A percentile compares a stretch with the other conserved stretches of the same genome.
phyloP scores from a whole-genome alignment of 2,888 invertebrate species.

The Julus scanicus region DNA sequence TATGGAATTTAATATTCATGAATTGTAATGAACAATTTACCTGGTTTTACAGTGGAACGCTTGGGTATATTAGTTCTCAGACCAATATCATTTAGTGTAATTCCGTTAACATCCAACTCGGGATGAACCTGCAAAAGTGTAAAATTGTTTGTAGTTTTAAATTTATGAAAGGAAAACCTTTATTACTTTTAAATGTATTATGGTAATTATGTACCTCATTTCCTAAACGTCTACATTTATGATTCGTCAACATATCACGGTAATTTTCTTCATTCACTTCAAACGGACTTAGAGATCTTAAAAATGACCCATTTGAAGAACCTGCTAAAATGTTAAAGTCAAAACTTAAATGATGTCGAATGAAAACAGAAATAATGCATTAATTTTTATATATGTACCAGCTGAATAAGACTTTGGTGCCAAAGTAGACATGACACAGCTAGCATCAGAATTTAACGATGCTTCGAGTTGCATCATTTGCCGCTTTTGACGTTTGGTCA shows the following conservation, averaged over 20 bases:
- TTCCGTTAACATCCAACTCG: slow-evolving; percentile 80
- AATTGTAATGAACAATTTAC: slow-evolving; percentile 52
- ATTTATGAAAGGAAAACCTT: not conserved
- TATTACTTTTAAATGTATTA: not conserved
- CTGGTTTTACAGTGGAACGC: slow-evolving; percentile 61
- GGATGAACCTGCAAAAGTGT: slow-evolving; percentile 72
- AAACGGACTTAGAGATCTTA: slow-evolving; percentile 63
- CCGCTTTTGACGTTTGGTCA: slow-evolving; percentile 73
- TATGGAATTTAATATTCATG: no score
- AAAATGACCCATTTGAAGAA: slow-evolving; percentile 29
- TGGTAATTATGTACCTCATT: slow-evolving; percentile 72
- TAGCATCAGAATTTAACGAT: slow-evolving; percentile 64
- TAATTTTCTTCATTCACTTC: slow-evolving; percentile 75
- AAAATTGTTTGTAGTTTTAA: not conserved
- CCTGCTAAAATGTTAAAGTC: slow-evolving; percentile 15
- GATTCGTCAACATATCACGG: slow-evolving; percentile 76
- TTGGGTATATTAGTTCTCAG: slow-evolving; percentile 67
- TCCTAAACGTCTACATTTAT: slow-evolving; percentile 77
- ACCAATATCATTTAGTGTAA: slow-evolving; percentile 78
- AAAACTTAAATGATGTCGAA: not conserved
- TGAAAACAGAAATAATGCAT: not conserved
- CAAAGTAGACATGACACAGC: slow-evolving; percentile 68
- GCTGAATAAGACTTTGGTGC: slow-evolving; percentile 54
- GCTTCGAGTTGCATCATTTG: slow-evolving; percentile 65
- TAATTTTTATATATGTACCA: not conserved